phyloP scores from a whole-genome alignment of 2,113 vertebrate genomes.

The Ceratotherium simum region DNA sequence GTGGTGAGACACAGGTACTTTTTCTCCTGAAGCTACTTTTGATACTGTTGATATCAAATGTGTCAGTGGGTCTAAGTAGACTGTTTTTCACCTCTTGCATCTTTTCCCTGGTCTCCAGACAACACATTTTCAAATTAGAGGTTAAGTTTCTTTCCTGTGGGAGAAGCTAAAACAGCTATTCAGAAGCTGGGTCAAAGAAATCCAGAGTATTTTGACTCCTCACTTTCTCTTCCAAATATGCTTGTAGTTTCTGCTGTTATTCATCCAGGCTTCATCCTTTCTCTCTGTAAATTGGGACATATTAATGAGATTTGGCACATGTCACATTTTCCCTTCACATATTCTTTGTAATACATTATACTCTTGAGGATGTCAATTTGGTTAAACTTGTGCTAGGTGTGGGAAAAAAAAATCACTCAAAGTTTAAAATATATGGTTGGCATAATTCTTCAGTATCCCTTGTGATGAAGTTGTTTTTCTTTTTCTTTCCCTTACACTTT shows the following conservation, averaged over 20 bases:
- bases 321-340: background rate
- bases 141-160: background rate
- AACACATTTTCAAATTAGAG: background rate
- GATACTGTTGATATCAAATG: background rate
- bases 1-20: background rate
- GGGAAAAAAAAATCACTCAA: slow-evolving; percentile 42
- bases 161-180: background rate
- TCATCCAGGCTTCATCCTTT: background rate
- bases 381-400: slow-evolving; percentile 10
- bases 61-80: background rate
- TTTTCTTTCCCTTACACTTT: background rate
- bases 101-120: background rate
- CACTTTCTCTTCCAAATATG: background rate
- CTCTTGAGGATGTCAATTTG: background rate
- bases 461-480: background rate
- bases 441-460: background rate
- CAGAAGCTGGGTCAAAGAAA: background rate
- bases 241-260: background rate
- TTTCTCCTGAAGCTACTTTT: slow-evolving; percentile 12
- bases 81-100: background rate
- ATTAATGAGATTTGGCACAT: background rate
- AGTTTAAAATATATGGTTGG: background rate
- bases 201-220: background rate
- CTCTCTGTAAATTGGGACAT: background rate
- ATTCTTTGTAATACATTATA: slow-evolving; percentile 7